Percentiles rank a stretch among this genome's conserved stretches.
Evolutionary conservation across 2,113 vertebrate genomes (phyloP).

Genomic region (Melozone crissalis): DNA sequence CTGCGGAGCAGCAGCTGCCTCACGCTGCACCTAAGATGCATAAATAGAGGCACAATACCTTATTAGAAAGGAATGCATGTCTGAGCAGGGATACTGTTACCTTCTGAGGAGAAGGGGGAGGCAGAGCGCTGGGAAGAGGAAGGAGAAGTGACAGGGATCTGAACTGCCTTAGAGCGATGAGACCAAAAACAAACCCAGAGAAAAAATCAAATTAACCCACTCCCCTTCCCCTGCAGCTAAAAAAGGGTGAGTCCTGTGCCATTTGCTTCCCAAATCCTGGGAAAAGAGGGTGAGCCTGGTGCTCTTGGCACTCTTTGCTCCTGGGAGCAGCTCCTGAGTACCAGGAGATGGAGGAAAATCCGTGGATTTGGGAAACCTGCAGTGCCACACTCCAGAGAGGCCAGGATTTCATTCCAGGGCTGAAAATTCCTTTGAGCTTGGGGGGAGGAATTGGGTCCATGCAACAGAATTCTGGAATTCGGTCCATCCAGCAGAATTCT

Average conservation of each 20-base stretch:
- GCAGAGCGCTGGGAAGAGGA: background rate
- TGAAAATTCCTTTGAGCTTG: background rate
- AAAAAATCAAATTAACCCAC: background rate
- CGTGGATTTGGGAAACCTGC: fast-evolving
- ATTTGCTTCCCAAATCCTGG: background rate
- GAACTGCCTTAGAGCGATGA: background rate
- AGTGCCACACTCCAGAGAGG: fast-evolving
- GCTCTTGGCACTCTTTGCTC: background rate
- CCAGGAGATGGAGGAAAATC: fast-evolving
- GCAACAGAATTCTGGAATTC: background rate
- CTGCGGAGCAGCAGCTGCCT: conserved; percentile 57
- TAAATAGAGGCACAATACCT: conserved; percentile 51
- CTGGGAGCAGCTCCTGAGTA: background rate
- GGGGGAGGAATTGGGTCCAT: no score
- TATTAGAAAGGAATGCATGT: conserved; percentile 64
- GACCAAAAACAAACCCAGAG: background rate
- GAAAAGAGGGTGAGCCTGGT: background rate
- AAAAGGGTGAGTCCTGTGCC: background rate
- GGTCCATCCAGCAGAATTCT: background rate
- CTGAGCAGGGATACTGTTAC: conserved; percentile 51
- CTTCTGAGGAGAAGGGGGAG: background rate
- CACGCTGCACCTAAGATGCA: conserved; percentile 44
- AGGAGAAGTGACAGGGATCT: background rate
- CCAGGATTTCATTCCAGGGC: fast-evolving
- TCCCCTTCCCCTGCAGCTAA: background rate